Evolutionary conservation across 2,113 vertebrate species (phyloP).

Genomic region (Notarius lentiginosus): DNA sequence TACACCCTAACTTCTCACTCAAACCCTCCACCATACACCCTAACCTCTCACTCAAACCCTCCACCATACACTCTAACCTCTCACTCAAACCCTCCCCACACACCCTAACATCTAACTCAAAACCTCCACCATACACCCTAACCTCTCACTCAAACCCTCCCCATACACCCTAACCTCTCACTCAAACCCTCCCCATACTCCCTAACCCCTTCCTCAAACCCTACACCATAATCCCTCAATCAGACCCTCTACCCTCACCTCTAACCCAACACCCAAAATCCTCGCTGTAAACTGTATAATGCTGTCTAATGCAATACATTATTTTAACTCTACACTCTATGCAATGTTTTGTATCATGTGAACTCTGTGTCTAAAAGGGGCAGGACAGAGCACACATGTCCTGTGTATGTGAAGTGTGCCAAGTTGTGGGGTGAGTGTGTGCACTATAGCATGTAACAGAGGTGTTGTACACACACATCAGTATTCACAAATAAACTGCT

Average conservation of each 20-base stretch:
- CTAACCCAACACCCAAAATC: not conserved
- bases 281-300: not conserved
- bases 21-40: not conserved
- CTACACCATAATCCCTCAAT: not conserved
- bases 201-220: not conserved
- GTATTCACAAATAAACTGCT: not conserved
- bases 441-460: no score
- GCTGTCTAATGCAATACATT: no score
- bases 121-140: not conserved
- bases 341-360: no score
- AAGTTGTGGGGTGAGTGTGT: not conserved
- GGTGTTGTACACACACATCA: no score
- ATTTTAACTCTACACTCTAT: not conserved
- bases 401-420: no score
- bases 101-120: not conserved
- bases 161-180: not conserved
- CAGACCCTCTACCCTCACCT: not conserved
- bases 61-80: not conserved
- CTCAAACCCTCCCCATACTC: not conserved
- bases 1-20: not conserved
- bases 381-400: no score
- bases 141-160: not conserved
- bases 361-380: no score
- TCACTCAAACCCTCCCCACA: constrained; percentile 1
- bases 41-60: not conserved